These are phyloP conservation scores for Carollia perspicillata DNA, from an alignment of 2,113 vertebrate species.

Conservation along the genomic window DNA sequence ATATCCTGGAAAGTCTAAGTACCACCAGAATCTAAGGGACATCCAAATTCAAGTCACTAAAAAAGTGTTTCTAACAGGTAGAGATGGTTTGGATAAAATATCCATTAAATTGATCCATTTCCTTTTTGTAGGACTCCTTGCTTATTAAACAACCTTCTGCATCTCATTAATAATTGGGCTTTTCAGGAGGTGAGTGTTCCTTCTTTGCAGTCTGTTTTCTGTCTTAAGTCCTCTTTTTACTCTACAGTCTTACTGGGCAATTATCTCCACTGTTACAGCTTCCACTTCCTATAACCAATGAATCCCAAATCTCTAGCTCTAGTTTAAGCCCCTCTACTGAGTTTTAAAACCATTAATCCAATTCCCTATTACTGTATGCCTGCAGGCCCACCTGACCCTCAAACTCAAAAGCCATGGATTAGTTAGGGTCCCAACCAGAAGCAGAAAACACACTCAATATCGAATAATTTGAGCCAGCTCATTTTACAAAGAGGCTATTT, in stretches of 20 bases:
- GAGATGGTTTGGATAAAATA: background rate
- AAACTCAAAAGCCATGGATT: background rate
- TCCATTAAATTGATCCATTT: background rate
- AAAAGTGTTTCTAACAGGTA: background rate
- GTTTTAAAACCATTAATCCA: background rate
- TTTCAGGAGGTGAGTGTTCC: background rate
- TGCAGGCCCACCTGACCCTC: background rate
- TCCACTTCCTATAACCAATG: background rate
- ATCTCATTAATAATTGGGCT: background rate
- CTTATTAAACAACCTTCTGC: background rate
- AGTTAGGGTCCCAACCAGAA: background rate
- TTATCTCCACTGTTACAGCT: background rate
- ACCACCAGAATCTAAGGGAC: background rate
- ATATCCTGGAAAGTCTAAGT: background rate
- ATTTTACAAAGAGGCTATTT: background rate
- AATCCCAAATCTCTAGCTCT: background rate
- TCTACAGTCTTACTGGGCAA: background rate
- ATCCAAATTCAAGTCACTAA: background rate
- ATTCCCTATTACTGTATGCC: background rate
- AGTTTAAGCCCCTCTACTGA: background rate
- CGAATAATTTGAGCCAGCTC: background rate
- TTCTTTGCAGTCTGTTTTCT: background rate
- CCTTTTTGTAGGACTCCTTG: background rate
- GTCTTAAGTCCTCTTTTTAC: background rate
- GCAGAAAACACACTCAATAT: background rate